A percentile compares a stretch with the other conserved stretches of the same genome.
These are phyloP conservation scores for Anthophora plumipes DNA, from an alignment of 2,888 invertebrate species.

Conservation along the genomic window DNA sequence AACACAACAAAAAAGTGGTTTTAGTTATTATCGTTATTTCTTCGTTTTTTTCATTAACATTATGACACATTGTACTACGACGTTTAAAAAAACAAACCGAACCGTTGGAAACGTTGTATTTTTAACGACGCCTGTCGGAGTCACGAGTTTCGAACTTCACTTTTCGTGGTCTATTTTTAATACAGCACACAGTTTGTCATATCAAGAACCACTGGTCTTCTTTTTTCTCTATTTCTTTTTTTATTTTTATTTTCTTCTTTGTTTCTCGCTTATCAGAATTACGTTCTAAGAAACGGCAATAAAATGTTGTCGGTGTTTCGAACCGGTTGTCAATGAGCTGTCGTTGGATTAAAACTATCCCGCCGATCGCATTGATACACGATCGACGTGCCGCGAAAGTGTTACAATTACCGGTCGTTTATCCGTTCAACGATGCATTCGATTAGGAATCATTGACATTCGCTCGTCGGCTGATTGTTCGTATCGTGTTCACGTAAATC, in stretches of 20 bases:
- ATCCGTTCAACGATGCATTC: constrained; percentile 30
- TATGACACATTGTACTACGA: not conserved
- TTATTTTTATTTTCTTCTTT: too few species aligned
- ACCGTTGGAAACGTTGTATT: not conserved
- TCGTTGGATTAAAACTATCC: constrained; percentile 29
- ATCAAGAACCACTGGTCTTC: not conserved
- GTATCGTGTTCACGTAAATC: constrained; percentile 9
- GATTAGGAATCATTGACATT: constrained; percentile 42
- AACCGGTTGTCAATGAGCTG: constrained; percentile 33
- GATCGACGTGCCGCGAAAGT: constrained; percentile 28
- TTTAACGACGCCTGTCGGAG: not conserved
- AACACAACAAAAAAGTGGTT: too few species aligned
- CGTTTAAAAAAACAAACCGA: not conserved
- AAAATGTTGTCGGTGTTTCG: not conserved
- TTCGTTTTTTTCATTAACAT: too few species aligned
- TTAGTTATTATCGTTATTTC: not conserved
- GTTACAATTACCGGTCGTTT: constrained; percentile 40
- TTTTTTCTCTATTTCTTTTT: too few species aligned
- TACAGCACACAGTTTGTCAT: constrained; percentile 5
- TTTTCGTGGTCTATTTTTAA: constrained; percentile 39
- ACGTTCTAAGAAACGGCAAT: not conserved
- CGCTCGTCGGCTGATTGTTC: not conserved
- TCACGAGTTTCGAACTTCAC: not conserved
- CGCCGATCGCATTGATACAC: constrained; percentile 10
- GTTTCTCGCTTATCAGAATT: not conserved